These are phyloP conservation scores for Itoplectis maculator DNA, from an alignment of 2,888 invertebrate genomes.

Conservation along the genomic window DNA sequence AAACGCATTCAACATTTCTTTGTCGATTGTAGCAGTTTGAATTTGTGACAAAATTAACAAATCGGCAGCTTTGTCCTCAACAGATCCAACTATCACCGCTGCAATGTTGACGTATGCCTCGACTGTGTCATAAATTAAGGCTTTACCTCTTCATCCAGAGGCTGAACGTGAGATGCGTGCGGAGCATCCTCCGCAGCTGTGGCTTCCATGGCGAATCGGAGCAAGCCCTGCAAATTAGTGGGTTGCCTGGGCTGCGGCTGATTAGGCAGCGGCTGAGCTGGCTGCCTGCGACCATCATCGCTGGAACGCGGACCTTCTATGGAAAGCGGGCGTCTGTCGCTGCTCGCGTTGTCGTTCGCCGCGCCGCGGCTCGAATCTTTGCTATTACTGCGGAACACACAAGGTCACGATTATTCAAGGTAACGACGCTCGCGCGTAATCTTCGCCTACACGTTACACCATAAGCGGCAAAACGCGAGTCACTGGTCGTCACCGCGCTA, in stretches of 20 bases:
- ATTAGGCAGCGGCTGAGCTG: slow-evolving; percentile 71
- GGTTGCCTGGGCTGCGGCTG: slow-evolving; percentile 83
- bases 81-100: no score
- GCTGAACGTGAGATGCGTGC: slow-evolving; percentile 84
- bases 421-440: slow-evolving; percentile 7
- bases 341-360: slow-evolving; percentile 73
- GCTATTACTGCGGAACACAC: slow-evolving; percentile 66
- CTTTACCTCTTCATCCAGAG: slow-evolving; percentile 88
- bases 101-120: no score
- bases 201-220: slow-evolving; percentile 90
- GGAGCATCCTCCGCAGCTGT: slow-evolving; percentile 87
- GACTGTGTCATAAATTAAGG: no score
- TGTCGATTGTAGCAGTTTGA: no score
- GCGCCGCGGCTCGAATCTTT: slow-evolving; percentile 66
- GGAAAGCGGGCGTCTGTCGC: slow-evolving; percentile 79
- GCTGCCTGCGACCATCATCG: slow-evolving; percentile 65
- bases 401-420: slow-evolving; percentile 15
- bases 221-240: slow-evolving; percentile 86
- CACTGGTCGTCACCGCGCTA: background rate
- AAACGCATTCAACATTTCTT: no score
- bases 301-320: slow-evolving; percentile 78
- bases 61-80: no score
- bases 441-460: background rate
- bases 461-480: background rate
- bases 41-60: no score